Evolutionary conservation across 2,888 invertebrate genomes (phyloP).

Genomic region (Metacarcinus magister): DNA sequence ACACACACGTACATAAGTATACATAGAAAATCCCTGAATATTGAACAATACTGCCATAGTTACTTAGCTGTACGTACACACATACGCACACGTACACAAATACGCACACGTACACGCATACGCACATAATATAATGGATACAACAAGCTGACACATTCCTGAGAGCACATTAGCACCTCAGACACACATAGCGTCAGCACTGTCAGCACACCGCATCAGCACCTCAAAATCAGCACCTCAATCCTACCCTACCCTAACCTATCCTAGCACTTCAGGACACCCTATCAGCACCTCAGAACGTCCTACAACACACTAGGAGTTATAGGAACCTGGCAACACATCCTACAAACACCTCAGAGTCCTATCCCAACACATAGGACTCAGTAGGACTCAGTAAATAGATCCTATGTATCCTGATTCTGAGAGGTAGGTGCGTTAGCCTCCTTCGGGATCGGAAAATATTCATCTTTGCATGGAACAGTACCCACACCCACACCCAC

Average conservation of each 20-base stretch:
- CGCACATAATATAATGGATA: background rate
- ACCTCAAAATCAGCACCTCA: too few relatives aligned
- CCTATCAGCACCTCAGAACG: background rate
- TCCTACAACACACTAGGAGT: background rate
- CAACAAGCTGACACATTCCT: background rate
- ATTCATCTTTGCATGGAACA: conserved; percentile 73
- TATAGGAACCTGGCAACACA: background rate
- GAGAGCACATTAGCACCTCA: too few relatives aligned
- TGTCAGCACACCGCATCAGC: background rate
- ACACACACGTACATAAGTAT: background rate
- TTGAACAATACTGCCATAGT: background rate
- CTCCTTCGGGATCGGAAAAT: conserved; percentile 78
- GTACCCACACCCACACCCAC: conserved; percentile 59
- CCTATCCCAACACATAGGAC: background rate
- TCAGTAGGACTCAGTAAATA: background rate
- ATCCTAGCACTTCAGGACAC: too few relatives aligned
- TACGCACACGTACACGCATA: background rate
- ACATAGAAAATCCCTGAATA: background rate
- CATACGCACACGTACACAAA: background rate
- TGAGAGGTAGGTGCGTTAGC: conserved; percentile 75
- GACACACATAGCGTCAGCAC: too few relatives aligned
- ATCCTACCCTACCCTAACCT: too few relatives aligned
- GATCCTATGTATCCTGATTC: conserved; percentile 72
- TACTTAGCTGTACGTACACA: background rate
- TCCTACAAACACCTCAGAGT: too few relatives aligned